Evolutionary conservation across 2,113 vertebrate species (phyloP).

Genomic region (Myanophis thanlyinensis): DNA sequence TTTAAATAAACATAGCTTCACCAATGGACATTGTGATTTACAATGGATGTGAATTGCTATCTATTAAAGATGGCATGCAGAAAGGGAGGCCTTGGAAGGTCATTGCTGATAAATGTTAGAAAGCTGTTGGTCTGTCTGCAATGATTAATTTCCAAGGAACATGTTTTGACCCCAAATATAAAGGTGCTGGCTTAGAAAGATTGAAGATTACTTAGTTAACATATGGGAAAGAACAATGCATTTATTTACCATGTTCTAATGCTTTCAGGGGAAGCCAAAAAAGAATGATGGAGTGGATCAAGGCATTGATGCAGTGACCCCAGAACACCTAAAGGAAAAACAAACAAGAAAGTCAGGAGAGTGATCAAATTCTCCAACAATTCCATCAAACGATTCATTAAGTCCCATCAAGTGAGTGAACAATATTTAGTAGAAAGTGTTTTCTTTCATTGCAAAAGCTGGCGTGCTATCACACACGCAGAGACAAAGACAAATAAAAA

Average conservation of each 20-base stretch:
- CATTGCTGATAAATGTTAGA: constrained; percentile 25
- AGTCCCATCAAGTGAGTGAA: neutral
- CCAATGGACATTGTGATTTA: constrained; percentile 2
- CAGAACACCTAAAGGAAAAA: constrained; percentile 91
- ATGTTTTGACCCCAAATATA: constrained; percentile 38
- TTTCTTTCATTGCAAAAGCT: neutral
- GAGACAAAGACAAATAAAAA: neutral
- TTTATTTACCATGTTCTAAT: constrained; percentile 88
- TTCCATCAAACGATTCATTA: constrained; percentile 58
- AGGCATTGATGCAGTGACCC: constrained; percentile 99
- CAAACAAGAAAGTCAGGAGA: constrained; percentile 65
- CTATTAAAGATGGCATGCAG: constrained; percentile 35
- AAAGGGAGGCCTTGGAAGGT: constrained; percentile 40
- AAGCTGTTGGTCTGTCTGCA: constrained; percentile 31
- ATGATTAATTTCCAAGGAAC: constrained; percentile 40
- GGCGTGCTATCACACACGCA: neutral
- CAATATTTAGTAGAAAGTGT: neutral
- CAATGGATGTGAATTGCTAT: constrained; percentile 19
- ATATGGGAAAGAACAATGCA: constrained; percentile 50
- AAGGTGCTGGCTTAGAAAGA: constrained; percentile 30
- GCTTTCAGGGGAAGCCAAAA: constrained; percentile 99
- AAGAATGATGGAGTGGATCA: constrained; percentile 98
- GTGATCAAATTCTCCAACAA: constrained; percentile 66
- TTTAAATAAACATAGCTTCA: neutral
- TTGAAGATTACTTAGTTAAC: constrained; percentile 39